Evolutionary conservation across 2,797 vertebrate genomes (phyloP).

Genomic region (Rhinoraja longicauda): DNA sequence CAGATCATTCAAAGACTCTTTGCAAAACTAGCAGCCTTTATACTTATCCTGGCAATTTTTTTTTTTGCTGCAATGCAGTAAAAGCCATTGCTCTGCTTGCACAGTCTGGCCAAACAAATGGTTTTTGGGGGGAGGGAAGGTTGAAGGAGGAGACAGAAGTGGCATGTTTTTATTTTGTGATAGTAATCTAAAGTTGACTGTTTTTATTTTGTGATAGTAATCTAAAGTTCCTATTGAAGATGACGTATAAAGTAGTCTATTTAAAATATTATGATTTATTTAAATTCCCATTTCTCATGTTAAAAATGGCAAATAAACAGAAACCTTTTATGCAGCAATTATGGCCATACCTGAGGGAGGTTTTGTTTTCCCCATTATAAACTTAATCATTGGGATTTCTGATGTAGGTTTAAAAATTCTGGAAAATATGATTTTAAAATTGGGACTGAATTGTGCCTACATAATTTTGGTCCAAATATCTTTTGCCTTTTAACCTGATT

Average conservation of each 20-base stretch:
- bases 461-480: neutral
- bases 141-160: neutral
- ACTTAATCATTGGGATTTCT: neutral
- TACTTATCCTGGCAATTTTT: neutral
- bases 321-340: neutral
- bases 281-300: conserved; percentile 2
- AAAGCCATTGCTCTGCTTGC: neutral
- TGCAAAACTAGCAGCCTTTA: conserved; percentile 16
- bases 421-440: neutral
- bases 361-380: neutral
- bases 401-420: neutral
- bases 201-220: neutral
- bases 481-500: neutral
- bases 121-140: no score
- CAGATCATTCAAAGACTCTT: neutral
- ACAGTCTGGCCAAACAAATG: neutral
- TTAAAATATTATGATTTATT: neutral
- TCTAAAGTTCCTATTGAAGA: neutral
- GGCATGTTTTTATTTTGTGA: neutral
- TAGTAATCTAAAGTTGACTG: no score
- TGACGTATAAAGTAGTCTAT: no score
- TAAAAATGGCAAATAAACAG: neutral
- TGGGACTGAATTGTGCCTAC: neutral
- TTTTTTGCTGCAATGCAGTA: conserved; percentile 37
- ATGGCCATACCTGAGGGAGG: neutral